Conservation (phyloP, 2,888 invertebrate genomes). For the Shargacucullia verbasci region DNA sequence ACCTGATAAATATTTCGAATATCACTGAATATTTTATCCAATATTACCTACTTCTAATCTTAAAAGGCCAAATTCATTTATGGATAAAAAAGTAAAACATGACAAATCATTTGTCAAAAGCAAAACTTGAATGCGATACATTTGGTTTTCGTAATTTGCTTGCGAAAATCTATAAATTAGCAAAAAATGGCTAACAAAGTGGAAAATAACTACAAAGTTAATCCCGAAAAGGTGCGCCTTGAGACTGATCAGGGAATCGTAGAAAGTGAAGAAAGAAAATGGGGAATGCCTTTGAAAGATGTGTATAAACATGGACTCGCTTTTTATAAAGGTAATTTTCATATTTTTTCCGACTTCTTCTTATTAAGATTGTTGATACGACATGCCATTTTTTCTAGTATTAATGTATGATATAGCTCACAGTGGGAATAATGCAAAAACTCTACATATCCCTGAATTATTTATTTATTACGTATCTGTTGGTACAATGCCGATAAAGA, state of each 20-base stretch:
- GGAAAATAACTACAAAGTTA: slow-evolving; percentile 74
- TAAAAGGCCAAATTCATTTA: slow-evolving; percentile 30
- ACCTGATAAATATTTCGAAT: too few species aligned
- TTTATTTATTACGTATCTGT: slow-evolving; percentile 8
- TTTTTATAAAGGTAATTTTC: slow-evolving; percentile 96
- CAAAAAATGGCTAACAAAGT: slow-evolving; percentile 71
- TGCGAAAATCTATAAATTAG: slow-evolving; percentile 36
- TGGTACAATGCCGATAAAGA: slow-evolving; percentile 7
- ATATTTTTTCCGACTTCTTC: slow-evolving; percentile 7
- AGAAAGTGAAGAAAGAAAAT: slow-evolving; percentile 88
- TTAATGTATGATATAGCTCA: too few species aligned
- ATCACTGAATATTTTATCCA: too few species aligned
- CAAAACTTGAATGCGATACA: slow-evolving; percentile 45
- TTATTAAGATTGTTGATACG: neutral
- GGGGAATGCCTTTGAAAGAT: slow-evolving; percentile 92
- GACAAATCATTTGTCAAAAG: slow-evolving; percentile 42
- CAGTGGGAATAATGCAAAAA: too few species aligned
- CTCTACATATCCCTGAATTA: too few species aligned
- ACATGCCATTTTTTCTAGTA: slow-evolving; percentile 6
- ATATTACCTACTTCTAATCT: too few species aligned
- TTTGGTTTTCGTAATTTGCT: slow-evolving; percentile 40
- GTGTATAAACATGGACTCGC: slow-evolving; percentile 96
- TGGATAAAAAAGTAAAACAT: slow-evolving; percentile 16
- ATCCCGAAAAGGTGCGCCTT: slow-evolving; percentile 79
- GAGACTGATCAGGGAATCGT: slow-evolving; percentile 86